Percentiles rank a stretch among this genome's conserved stretches.
phyloP scores from a whole-genome alignment of 2,797 vertebrate genomes.

The Orestias chungarensis region DNA sequence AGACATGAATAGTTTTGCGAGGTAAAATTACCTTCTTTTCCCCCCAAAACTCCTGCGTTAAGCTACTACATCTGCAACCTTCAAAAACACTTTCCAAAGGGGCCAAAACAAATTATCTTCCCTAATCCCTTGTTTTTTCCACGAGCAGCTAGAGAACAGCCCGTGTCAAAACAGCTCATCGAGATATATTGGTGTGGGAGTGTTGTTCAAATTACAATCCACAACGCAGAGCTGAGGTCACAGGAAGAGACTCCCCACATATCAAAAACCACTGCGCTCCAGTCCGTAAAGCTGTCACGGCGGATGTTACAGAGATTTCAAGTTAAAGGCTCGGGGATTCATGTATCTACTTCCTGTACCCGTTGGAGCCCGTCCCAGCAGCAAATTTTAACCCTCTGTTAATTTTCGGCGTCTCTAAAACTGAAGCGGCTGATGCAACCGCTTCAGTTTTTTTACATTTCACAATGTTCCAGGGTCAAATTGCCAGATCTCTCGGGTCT shows the following conservation, averaged over 20 bases:
- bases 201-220: conserved; percentile 4
- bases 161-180: background rate
- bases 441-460: background rate
- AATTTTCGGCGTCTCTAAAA: background rate
- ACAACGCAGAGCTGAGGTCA: background rate
- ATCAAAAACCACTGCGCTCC: background rate
- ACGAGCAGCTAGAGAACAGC: background rate
- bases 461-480: background rate
- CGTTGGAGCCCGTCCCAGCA: background rate
- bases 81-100: background rate
- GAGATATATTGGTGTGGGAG: background rate
- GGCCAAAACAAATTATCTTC: background rate
- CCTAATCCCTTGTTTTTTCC: background rate
- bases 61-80: background rate
- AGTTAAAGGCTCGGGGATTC: background rate
- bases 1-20: background rate
- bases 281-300: background rate
- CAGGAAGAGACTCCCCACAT: background rate
- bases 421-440: background rate
- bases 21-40: background rate
- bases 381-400: background rate
- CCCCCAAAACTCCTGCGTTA: background rate
- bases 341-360: background rate
- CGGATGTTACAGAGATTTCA: background rate
- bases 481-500: background rate